These are phyloP conservation scores for Hippocampus mohnikei DNA, from an alignment of 2,113 vertebrate genomes.

Conservation along the genomic window DNA sequence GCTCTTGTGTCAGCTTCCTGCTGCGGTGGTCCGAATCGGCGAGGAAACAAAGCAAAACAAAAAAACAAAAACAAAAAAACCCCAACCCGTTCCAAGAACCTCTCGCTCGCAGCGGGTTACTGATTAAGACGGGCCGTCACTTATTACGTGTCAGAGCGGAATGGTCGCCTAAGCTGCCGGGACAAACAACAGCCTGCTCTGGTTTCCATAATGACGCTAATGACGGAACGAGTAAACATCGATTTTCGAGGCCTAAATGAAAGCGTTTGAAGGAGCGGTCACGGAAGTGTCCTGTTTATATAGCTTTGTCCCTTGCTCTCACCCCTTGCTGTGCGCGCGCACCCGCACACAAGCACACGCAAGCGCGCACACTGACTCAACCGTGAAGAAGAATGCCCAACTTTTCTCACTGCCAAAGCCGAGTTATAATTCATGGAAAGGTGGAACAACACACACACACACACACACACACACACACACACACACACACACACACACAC, in stretches of 20 bases:
- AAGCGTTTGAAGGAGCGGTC: constrained; percentile 21
- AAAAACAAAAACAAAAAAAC: neutral
- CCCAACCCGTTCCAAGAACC: neutral
- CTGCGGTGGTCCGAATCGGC: neutral
- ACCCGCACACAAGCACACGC: neutral
- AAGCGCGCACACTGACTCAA: constrained; percentile 50
- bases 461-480: constrained; percentile 8
- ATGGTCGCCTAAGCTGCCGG: constrained; percentile 33
- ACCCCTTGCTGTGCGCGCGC: constrained; percentile 26
- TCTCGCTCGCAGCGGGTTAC: constrained; percentile 41
- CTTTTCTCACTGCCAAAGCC: constrained; percentile 49
- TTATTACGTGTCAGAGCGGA: constrained; percentile 63
- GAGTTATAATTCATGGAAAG: constrained; percentile 61
- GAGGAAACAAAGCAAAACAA: neutral
- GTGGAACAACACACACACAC: constrained; percentile 33
- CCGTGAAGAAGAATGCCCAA: constrained; percentile 52
- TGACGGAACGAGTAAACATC: constrained; percentile 31
- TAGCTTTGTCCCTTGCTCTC: constrained; percentile 33
- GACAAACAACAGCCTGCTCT: constrained; percentile 35
- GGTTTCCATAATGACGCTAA: constrained; percentile 34
- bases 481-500: constrained; percentile 28
- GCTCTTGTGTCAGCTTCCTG: constrained; percentile 33
- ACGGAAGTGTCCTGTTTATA: constrained; percentile 36
- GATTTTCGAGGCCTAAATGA: constrained; percentile 28
- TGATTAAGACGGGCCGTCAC: constrained; percentile 65